Base-by-base conservation (phyloP, 2,797 vertebrate genomes). In the Heterohyrax brucei region DNA sequence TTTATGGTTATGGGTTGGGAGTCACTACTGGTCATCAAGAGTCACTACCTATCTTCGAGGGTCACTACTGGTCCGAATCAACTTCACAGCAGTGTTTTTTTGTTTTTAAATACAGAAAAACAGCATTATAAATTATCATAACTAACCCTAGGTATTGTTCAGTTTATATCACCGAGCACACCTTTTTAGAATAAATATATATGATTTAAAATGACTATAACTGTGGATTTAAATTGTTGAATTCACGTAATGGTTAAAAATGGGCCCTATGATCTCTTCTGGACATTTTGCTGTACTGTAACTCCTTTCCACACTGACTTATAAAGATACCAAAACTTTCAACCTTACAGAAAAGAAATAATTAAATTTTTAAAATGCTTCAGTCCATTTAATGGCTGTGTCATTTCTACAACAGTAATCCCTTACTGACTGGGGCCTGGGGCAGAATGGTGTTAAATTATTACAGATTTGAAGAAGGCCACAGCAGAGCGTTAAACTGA, bases 291-390 rank as follows among this genome's bases (percentile, higher is more conserved):
- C 21, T 33, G 21, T 89, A 84, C 4, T 5, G 0, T 1, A 75
- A 87, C 21, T 59, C 87, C 26, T 64, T 83, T 72, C 26, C 39
- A 92, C 46, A 61, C 50, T 88, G 91, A 91, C 56, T 73, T 91
- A 61, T 8, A 10, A 33, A 70, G 18, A 93, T 53, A 92, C 2
- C 48, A 86, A 90, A 94, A 96, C 14, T 70, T 4, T 84, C 83
- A 95, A 24, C 16, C 21, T 75, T 92, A 19, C 95, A 97, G 92
- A 16, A 68, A 97, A 82, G 73, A 95, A 96, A 91, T 85, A 81
- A 89, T 94, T 91, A 91, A 87, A 89, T 89, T 39, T 39, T 39
- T 70, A 75, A 53, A 50, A 53, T 76, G 19, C 22, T 90, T 87
- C n/a, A 28, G 13, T 62, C 64, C n/a, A 56, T 53, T 8, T 4